Percentiles rank a stretch among this genome's conserved stretches.
Evolutionary conservation across 2,797 vertebrate species (phyloP).

Genomic region (Enteromius trimaculatus): DNA sequence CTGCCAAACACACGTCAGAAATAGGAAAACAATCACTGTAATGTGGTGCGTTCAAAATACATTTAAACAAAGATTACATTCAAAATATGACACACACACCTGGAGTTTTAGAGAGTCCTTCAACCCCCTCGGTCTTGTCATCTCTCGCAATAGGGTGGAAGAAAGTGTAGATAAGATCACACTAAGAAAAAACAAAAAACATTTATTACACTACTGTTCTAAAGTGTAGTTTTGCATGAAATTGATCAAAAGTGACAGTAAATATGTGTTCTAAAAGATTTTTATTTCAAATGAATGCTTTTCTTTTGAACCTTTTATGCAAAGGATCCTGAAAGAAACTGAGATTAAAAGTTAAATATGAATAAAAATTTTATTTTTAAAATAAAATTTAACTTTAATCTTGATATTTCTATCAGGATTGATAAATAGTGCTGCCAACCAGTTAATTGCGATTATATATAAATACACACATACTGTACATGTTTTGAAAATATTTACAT

Average conservation of each 20-base stretch:
- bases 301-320: not conserved
- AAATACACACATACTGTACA: too few species aligned
- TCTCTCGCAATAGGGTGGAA: conserved; percentile 95
- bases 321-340: not conserved
- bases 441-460: too few species aligned
- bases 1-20: conserved; percentile 66
- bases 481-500: too few species aligned
- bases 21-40: not conserved
- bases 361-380: too few species aligned
- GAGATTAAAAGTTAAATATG: too few species aligned
- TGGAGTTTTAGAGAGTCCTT: conserved; percentile 78
- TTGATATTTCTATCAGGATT: not conserved
- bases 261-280: too few species aligned
- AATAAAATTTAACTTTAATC: not conserved
- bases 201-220: not conserved
- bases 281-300: not conserved
- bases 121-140: conserved; percentile 91
- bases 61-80: not conserved
- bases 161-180: conserved; percentile 98
- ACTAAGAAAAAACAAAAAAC: conserved; percentile 72
- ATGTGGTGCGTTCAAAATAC: not conserved
- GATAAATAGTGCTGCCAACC: not conserved
- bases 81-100: conserved; percentile 71
- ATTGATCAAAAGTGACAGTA: too few species aligned
- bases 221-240: not conserved